These are phyloP conservation scores for Anoplopoma fimbria DNA, from an alignment of 2,113 vertebrate species.

Conservation along the genomic window DNA sequence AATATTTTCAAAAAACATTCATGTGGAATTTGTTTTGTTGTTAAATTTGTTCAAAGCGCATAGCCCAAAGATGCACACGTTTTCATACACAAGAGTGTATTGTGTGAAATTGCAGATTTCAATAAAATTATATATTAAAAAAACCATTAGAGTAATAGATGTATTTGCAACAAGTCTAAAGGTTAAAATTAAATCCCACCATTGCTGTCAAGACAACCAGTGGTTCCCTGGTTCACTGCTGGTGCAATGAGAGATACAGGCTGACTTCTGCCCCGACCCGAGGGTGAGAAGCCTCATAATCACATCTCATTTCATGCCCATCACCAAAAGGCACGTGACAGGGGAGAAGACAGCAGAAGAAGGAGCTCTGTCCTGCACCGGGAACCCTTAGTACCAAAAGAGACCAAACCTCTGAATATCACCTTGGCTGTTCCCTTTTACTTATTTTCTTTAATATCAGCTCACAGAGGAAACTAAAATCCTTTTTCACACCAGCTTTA, in stretches of 20 bases:
- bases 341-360: not conserved
- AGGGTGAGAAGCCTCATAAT: conserved; percentile 42
- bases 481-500: not conserved
- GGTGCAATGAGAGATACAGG: not conserved
- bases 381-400: not conserved
- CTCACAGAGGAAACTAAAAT: not conserved
- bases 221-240: not conserved
- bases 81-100: too few relatives aligned
- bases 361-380: not conserved
- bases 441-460: not conserved
- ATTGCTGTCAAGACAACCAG: not conserved
- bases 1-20: not conserved
- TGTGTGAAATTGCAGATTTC: too few relatives aligned
- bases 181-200: conserved; percentile 2
- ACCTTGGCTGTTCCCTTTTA: not conserved
- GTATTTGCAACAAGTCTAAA: not conserved
- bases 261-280: conserved; percentile 8
- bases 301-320: conserved; percentile 42
- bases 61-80: not conserved
- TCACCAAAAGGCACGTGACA: conserved; percentile 45
- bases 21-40: conserved; percentile 8
- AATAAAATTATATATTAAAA: too few relatives aligned
- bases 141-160: not conserved
- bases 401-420: not conserved
- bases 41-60: not conserved